Base-by-base conservation (phyloP, 2,797 vertebrate genomes). In the Synanceia verrucosa region DNA sequence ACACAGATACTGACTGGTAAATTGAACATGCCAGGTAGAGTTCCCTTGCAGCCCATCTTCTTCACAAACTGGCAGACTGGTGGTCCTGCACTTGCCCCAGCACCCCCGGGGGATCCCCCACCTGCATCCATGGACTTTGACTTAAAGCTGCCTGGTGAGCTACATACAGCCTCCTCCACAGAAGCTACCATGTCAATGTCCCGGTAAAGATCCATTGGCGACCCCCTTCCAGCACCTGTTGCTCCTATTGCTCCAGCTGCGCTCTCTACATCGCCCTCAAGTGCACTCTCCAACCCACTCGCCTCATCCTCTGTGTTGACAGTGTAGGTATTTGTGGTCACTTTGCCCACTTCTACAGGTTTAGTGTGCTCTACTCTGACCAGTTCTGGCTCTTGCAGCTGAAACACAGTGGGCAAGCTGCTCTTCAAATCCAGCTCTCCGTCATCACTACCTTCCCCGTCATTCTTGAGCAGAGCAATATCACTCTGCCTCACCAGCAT, bases 11-110 rank as follows among this genome's bases (percentile, higher is more conserved):
- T 96, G 51, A 99, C 96, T 0, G 98, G 98, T 24, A 99, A 94
- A 76, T 99, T 98, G 80, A 99, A 99, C 94, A 96, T 97, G 44
- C 97, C 97, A 0, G 96, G 96, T 0, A 97, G 91, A 82, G 94
- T 95, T 58, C 98, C 98, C 77, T 99, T 98, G 65, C 95, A 96
- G 47, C 98, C 98, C 96, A 99, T 99, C 92, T 96, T 98, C 88
- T 96, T 99, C 59, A 99, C 95, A 73, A 99, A 97, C 84, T 97
- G 92, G 77, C 98, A 99, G 50, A 95, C 92, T 51, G 96, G 96
- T 13, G 94, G 92, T 10, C 86, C 95, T 0, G 90, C 24, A 1
- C 79, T 83, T 13, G 82, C 83, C 0, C 70, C 83, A 0, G 85
- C 68, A 14, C 84, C 81, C 10, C 72, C 84, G 13, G 88, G 72